Evolutionary conservation across 2,888 invertebrate genomes (phyloP).

Genomic region (Diachrysia chrysitis): DNA sequence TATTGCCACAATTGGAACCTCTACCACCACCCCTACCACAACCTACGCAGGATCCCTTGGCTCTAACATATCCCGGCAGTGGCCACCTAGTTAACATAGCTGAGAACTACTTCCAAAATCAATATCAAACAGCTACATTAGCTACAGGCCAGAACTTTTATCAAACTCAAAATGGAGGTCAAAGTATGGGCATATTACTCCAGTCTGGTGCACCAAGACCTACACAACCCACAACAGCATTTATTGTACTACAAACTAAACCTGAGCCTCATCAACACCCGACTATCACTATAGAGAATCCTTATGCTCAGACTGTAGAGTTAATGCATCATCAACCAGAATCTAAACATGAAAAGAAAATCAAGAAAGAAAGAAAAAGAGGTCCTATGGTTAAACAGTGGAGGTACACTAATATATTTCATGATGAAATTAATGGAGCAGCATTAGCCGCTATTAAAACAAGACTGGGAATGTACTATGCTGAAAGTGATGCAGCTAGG

Average conservation of each 20-base stretch:
- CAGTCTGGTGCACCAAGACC: constrained; percentile 78
- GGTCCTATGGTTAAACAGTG: constrained; percentile 88
- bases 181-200: constrained; percentile 84
- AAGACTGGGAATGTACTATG: constrained; percentile 86
- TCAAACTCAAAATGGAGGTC: constrained; percentile 80
- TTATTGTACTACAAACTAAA: constrained; percentile 83
- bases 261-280: constrained; percentile 78
- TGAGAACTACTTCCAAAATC: constrained; percentile 87
- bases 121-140: constrained; percentile 81
- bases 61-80: constrained; percentile 82
- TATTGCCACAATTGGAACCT: constrained; percentile 67
- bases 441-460: constrained; percentile 88
- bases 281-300: constrained; percentile 73
- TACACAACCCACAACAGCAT: constrained; percentile 80
- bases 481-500: constrained; percentile 85
- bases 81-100: constrained; percentile 86
- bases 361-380: constrained; percentile 82
- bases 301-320: constrained; percentile 69
- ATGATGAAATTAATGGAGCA: constrained; percentile 88
- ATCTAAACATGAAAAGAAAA: constrained; percentile 72
- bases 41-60: constrained; percentile 74
- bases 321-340: constrained; percentile 60
- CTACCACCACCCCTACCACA: constrained; percentile 62
- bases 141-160: constrained; percentile 82
- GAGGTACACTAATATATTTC: constrained; percentile 89